phyloP scores from a whole-genome alignment of 2,797 vertebrate species.

The Acipenser transmontanus region DNA sequence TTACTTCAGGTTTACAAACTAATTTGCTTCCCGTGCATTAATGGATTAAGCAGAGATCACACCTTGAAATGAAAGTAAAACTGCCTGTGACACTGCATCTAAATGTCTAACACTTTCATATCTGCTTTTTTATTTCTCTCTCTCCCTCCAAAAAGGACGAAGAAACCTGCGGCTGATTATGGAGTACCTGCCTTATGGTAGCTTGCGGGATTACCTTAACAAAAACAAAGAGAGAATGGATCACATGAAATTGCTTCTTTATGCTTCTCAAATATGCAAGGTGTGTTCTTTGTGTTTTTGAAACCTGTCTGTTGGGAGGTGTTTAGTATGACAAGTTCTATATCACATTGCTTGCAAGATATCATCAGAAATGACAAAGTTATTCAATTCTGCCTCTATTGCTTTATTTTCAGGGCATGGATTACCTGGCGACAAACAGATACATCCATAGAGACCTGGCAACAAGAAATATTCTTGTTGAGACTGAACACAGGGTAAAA shows the following conservation, averaged over 20 bases:
- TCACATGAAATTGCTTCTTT: constrained; percentile 83
- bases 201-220: constrained; percentile 89
- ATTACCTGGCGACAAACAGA: constrained; percentile 85
- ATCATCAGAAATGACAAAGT: not conserved
- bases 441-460: constrained; percentile 95
- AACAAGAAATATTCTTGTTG: constrained; percentile 91
- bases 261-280: constrained; percentile 93
- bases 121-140: not conserved
- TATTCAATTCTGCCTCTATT: no score
- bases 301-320: not conserved
- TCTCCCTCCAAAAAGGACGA: constrained; percentile 60
- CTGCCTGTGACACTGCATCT: no score
- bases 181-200: constrained; percentile 94
- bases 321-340: no score
- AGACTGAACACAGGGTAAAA: constrained; percentile 94
- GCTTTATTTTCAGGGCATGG: constrained; percentile 77
- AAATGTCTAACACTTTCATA: no score
- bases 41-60: no score
- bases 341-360: no score
- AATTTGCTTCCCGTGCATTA: no score
- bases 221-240: constrained; percentile 88
- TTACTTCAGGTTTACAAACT: no score
- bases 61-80: no score
- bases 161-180: constrained; percentile 89
- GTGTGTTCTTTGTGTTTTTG: constrained; percentile 41